Evolutionary conservation across 37 sponge, comb jelly and placozoan species (phyloP), one percentile per base, ranked within the genome.

Genomic region (Cladorhizidae sp.): DNA sequence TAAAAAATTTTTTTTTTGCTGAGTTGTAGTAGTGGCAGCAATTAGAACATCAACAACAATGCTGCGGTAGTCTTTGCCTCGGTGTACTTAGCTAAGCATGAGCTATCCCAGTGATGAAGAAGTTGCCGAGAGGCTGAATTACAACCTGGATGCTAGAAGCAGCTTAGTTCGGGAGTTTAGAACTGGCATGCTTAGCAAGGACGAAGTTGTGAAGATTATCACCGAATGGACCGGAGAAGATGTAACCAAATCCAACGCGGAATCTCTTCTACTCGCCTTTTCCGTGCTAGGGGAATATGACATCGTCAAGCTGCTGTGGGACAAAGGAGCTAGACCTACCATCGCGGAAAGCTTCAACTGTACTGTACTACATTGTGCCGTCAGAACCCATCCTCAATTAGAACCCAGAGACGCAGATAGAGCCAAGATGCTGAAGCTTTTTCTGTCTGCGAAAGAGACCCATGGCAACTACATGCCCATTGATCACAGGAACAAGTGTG

Each of bases 291-390:
- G 92, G 12, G 45, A 57, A 58, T 83, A 75, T 57, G 79, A 83
- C 5, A 39, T 80, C 0, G 87, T 83, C 20, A 79, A 75, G 56
- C 58, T 65, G 8, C 76, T 91, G 0, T 91, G 92, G 84, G 80
- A 79, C 40, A 83, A 75, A 41, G 92, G 92, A 18, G 80, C 81
- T 0, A 57, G 71, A 26, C 84, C 92, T 0, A 74, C 80, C 45
- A 67, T 91, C 25, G 41, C 83, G 9, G 39, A 38, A 28, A 1
- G 38, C 12, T 77, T 79, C 72, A n/a, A 79, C 25, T 83, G 87
- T 26, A 91, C 87, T 17, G 37, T 91, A 37, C 73, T 91, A 23
- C 88, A 87, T 51, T 83, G 84, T 0, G 77, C 85, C 22, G 87
- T 91, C 1, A 21, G 87, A n/a, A 28, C 80, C 29, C 73, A 70